Percentiles rank a stretch among this genome's conserved stretches.
These are phyloP conservation scores for Rhodeus uyekii DNA, from an alignment of 2,797 vertebrate species.

Conservation along the genomic window DNA sequence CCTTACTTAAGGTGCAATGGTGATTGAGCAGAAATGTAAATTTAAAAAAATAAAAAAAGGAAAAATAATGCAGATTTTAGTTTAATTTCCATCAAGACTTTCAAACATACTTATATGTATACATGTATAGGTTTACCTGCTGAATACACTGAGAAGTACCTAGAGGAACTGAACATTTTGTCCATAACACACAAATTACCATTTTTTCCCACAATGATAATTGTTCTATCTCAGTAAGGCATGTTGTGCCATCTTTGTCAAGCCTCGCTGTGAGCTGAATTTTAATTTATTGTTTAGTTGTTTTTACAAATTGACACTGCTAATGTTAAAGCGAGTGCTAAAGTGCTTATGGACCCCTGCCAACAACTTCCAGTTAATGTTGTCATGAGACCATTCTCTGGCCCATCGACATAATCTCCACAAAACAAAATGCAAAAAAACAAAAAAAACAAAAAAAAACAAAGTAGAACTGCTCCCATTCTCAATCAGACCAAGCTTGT, in stretches of 20 bases:
- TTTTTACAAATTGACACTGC: background rate
- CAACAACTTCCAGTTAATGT: background rate
- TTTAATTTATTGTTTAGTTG: background rate
- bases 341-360: background rate
- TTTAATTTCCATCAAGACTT: too few species aligned
- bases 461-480: background rate
- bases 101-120: too few species aligned
- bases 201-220: too few species aligned
- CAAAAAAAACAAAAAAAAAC: background rate
- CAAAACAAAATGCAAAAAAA: background rate
- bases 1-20: too few species aligned
- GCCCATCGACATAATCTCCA: background rate
- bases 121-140: too few species aligned
- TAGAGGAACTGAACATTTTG: background rate
- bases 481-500: background rate
- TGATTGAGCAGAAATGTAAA: too few species aligned
- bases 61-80: too few species aligned
- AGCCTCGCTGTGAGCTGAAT: background rate
- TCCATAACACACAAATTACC: background rate
- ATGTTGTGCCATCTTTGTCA: background rate
- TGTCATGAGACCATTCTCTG: background rate
- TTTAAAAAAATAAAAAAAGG: too few species aligned
- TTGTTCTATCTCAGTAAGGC: background rate
- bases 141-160: too few species aligned
- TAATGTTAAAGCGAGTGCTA: background rate